Base-by-base conservation (phyloP, 2,797 vertebrate species). In the Selene dorsalis region DNA sequence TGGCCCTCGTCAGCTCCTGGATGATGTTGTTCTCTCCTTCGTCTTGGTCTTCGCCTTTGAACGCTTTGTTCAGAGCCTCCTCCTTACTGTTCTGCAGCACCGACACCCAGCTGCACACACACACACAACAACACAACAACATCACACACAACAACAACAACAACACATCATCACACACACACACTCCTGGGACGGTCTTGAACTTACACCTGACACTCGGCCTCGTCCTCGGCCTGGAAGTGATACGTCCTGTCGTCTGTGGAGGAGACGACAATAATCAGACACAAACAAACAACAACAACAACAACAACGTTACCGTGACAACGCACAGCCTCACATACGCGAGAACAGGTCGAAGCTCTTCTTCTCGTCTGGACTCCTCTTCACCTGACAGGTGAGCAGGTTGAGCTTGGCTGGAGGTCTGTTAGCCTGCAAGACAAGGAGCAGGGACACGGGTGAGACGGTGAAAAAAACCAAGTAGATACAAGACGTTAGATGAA, bases 271-370 rank as follows among this genome's bases (percentile, higher is more conserved):
- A 69, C 22, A 47, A 65, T 22, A 52, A 24, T 13, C 61, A 45
- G 64, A 77, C 64, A 60, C 32, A n/a, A 58, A n/a, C 18, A 63
- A 8, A 35, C 32, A 35, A 9, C 7, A 35, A 35, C 32, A 9
- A 35, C 32, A 35, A 35, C 32, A 32, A 26, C 11, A 22, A 22
- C n/a, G 48, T 12, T 28, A 20, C 0, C 5, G 4, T 1, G 0
- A 35, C 5, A 5, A 35, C 5, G 5, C 2, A 16, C 24, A 11
- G 20, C 96, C 32, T 1, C 32, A 35, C 32, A 90, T 94, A 99
- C 98, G 97, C 87, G 98, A 99, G 93, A 99, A 97, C 71, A 99
- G 96, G 91, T 99, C 97, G 83, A 99, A 99, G 89, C 95, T 96
- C 87, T 97, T 99, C 91, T 97, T 99, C 94, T 99, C 98, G 8